Conservation (phyloP, 2,797 vertebrate species). For the Acropternis orthonyx region DNA sequence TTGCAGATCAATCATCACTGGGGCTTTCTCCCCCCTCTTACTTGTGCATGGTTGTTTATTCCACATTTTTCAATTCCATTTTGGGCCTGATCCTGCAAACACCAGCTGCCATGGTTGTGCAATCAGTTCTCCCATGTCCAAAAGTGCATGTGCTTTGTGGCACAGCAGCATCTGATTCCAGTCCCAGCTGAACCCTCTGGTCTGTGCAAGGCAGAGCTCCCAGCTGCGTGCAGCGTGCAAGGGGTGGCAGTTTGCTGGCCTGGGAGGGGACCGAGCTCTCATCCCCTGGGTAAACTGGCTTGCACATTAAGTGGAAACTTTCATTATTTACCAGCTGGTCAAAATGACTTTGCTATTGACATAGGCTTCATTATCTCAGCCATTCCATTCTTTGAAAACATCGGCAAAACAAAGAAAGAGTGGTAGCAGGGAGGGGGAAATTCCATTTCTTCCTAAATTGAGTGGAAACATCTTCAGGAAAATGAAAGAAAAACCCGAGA, state of each 20-base stretch:
- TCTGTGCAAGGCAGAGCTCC: not conserved
- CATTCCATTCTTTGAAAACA: slow-evolving; percentile 43
- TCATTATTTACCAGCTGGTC: slow-evolving; percentile 46
- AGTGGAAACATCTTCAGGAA: slow-evolving; percentile 64
- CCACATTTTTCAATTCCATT: not conserved
- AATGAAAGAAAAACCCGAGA: slow-evolving; percentile 72
- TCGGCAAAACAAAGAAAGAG: slow-evolving; percentile 31
- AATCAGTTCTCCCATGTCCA: not conserved
- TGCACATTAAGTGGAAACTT: slow-evolving; percentile 55
- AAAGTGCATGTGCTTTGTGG: not conserved
- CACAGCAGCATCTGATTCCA: not conserved
- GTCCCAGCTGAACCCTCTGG: not conserved
- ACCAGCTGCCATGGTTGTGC: not conserved
- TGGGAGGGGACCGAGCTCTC: slow-evolving; percentile 6
- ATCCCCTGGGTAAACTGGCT: slow-evolving; percentile 20
- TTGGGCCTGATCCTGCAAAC: not conserved
- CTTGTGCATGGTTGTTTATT: not conserved
- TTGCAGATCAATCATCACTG: not conserved
- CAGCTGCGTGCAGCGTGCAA: not conserved
- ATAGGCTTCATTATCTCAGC: slow-evolving; percentile 63
- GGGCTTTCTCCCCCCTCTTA: not conserved
- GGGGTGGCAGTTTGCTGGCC: slow-evolving; percentile 32
- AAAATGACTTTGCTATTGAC: slow-evolving; percentile 66
- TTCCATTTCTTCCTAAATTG: slow-evolving; percentile 69
- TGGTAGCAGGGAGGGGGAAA: slow-evolving; percentile 49